Base-by-base conservation (phyloP, 2,113 vertebrate genomes). In the Megalops atlanticus region DNA sequence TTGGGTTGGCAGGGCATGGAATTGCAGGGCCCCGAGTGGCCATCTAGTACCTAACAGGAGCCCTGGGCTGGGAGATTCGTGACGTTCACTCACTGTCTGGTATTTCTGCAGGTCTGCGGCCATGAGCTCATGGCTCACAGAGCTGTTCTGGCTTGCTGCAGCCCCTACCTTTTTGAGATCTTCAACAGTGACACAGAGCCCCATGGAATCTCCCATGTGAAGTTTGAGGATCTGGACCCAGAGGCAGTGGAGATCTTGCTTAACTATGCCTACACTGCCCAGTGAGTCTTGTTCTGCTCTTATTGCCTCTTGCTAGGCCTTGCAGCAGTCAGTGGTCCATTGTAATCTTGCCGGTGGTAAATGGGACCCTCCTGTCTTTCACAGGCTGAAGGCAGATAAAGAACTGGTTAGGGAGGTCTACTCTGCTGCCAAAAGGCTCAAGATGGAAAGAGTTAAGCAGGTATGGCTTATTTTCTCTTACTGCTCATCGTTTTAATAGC, bases 361-460 rank as follows among this genome's bases (percentile, higher is more conserved):
- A 40, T 24, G 36, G 38, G 54, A 14, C 15, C 16, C 69, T 27
- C n/a, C 54, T 76, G 24, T 80, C 4, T 85, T 71, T 74, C 75
- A 82, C 80, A 99, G 98, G 84, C 93, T 99, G 77, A 99, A 98
- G 92, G 98, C 97, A 82, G 98, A 99, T 90, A 98, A 97, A 84
- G 98, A 98, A 77, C 90, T 97, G 85, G 98, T 99, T 77, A 98
- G 97, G 92, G 97, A 99, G 88, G 98, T 99, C 12, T 99, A 99
- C 88, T 97, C 98, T 81, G 98, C 98, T 86, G 97, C 98, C 80
- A 99, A 96, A 94, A 95, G 95, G 87, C 90, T 99, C 88, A 99
- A 98, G 92, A 98, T 99, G 96, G 98, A 99, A 84, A 92, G 97
- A 88, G 98, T 99, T 81, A 99, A 98, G 88, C 97, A 99, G 96